Base-by-base conservation (phyloP, 2,113 vertebrate genomes). In the Microcebus griseorufus region DNA sequence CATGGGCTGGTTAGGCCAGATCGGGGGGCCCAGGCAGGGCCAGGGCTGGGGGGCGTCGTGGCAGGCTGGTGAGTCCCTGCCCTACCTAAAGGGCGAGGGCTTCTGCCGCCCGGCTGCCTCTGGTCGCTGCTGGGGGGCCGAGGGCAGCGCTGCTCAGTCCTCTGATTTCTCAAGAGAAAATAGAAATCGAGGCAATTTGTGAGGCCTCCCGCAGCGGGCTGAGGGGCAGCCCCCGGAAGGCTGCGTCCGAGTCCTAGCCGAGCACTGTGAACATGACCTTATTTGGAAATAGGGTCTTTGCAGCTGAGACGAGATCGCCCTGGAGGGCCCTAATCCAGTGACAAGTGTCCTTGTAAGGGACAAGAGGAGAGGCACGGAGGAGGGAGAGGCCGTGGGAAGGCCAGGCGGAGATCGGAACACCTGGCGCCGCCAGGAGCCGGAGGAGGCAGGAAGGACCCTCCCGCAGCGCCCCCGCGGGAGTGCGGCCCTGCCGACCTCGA, bases 131-230 rank as follows among this genome's bases (percentile, higher is more conserved):
- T 23, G 0, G 45, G 9, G 81, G 20, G 6, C 6, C 0, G 1
- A 1, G 0, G 70, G 3, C 0, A 2, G n/a, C 3, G 0, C 2
- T 0, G 25, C 34, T 70, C 7, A 1, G 27, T 1, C 48, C 55
- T 14, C 70, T 2, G 18, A 32, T 11, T 18, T 5, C 42, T n/a
- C 45, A 2, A 37, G 27, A 92, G 60, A 25, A 90, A 64, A 58
- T 16, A 18, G 42, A 29, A 32, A 53, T 14, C 2, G 2, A 37
- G 42, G 2, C 51, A 1, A 18, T 34, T 10, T 53, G 14, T 23
- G 62, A 34, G 9, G 62, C 0, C 6, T 22, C 60, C 48, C 1
- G 5, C 0, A 12, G 86, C 2, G 0, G 20, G 42, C 13, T 37
- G 39, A 1, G 32, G 0, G 14, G 78, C 1, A 27, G 9, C 4